Percentiles rank a stretch among this genome's conserved stretches.
Evolutionary conservation across 2,113 vertebrate species (phyloP).

Genomic region (Isichthys henryi): DNA sequence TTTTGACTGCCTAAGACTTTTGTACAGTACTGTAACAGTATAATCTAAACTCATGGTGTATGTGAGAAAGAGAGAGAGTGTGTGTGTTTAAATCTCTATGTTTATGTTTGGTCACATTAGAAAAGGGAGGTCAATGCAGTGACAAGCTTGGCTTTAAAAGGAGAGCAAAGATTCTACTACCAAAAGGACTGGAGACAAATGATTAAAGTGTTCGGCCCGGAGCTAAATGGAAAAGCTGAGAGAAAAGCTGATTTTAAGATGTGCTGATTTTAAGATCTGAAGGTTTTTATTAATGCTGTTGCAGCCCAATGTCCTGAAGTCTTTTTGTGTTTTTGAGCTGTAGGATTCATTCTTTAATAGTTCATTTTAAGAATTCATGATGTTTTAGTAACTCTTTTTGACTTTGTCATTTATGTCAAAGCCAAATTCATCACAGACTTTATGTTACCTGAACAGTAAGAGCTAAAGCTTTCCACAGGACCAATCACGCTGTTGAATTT

Average conservation of each 20-base stretch:
- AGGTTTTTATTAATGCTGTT: background rate
- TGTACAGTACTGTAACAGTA: background rate
- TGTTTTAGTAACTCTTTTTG: background rate
- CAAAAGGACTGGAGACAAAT: background rate
- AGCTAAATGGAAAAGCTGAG: background rate
- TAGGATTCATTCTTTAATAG: background rate
- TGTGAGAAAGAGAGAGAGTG: background rate
- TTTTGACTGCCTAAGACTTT: background rate
- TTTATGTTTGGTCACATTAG: background rate
- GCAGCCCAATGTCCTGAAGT: background rate
- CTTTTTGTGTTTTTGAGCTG: background rate
- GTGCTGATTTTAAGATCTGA: background rate
- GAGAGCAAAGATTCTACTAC: conserved; percentile 7
- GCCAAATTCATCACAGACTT: background rate
- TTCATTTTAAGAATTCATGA: background rate
- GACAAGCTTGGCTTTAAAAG: background rate
- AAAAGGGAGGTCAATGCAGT: background rate
- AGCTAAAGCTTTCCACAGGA: background rate
- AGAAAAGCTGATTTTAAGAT: background rate
- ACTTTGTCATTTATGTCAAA: background rate
- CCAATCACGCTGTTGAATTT: background rate
- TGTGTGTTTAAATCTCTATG: background rate
- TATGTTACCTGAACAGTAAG: background rate
- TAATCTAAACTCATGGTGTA: background rate
- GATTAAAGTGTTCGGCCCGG: background rate